Base-by-base conservation (phyloP, 2,113 vertebrate species). In the Nothoprocta perdicaria region DNA sequence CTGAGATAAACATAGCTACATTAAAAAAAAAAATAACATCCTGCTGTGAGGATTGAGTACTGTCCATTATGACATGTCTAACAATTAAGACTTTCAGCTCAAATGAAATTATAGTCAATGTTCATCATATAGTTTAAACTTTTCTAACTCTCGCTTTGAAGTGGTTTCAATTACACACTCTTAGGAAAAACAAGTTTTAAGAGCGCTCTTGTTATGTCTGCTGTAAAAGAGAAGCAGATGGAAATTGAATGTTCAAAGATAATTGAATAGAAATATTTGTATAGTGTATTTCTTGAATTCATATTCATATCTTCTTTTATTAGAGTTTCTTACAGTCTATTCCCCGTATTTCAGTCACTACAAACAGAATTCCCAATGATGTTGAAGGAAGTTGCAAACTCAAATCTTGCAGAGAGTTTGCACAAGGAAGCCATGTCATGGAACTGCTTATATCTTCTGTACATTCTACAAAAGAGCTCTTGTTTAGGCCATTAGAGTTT, bases 181-280 rank as follows among this genome's bases (percentile, higher is more conserved):
- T 91, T 52, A 71, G 75, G 50, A 83, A 82, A 90, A 87, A 22
- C 14, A 80, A 71, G 43, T 87, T 86, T 94, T 93, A 94, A 87
- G 7, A 5, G 1, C 31, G 14, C 78, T 63, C 50, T 88, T 95
- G 53, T 92, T 93, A 89, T 91, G 91, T 89, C 86, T 89, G 22
- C 52, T 89, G 45, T 77, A 71, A 95, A 96, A 87, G 63, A 82
- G 89, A 93, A 87, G 33, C 81, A 92, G 86, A 93, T 82, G 71
- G 60, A 77, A 95, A 57, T 2, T 50, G 14, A 86, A 63, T 68
- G 8, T 38, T 87, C 88, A 55, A 90, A 87, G 63, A 74, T 66
- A 94, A 71, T 9, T 0, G 0, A 94, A 86, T 15, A 77, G 10
- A 41, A 92, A 67, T 80, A 82, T 74, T 86, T 90, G 16, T 79